Conservation (phyloP, 2,113 vertebrate genomes). For the Ophthalmolycus amberensis region DNA sequence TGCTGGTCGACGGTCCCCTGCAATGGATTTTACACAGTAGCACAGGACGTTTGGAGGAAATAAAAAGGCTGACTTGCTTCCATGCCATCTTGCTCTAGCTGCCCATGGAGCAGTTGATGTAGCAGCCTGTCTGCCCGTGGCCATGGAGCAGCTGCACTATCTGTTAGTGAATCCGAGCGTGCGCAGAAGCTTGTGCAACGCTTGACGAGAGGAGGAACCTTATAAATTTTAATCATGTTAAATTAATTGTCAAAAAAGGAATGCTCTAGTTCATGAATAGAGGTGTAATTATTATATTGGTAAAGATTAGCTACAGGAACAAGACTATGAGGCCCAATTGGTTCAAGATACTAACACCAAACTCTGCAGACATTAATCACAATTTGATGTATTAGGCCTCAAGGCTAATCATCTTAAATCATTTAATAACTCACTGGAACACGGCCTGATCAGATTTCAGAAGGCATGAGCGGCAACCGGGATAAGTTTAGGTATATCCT, state of each 20-base stretch:
- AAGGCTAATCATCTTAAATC: constrained; percentile 23
- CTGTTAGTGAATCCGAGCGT: constrained; percentile 79
- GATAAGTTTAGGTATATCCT: constrained; percentile 10
- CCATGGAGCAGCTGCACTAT: constrained; percentile 81
- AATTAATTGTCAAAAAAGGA: constrained; percentile 75
- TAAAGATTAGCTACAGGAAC: constrained; percentile 60
- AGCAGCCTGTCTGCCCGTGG: constrained; percentile 81
- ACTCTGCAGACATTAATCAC: constrained; percentile 41
- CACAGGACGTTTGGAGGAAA: constrained; percentile 43
- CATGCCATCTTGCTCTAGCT: constrained; percentile 74
- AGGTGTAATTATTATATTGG: constrained; percentile 69
- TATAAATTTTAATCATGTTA: constrained; percentile 77
- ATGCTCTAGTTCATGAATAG: constrained; percentile 64
- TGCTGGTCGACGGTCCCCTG: constrained; percentile 50
- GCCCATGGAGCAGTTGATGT: constrained; percentile 79
- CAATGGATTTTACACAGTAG: constrained; percentile 52
- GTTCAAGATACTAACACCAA: constrained; percentile 36
- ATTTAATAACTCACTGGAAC: constrained; percentile 23
- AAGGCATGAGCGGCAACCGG: background rate
- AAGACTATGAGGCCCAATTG: constrained; percentile 28
- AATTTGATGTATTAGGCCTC: constrained; percentile 25
- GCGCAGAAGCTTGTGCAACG: constrained; percentile 71
- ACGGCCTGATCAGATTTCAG: constrained; percentile 35
- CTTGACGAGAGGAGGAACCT: constrained; percentile 68
- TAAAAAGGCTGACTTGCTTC: constrained; percentile 68